Conservation (phyloP, 2,113 vertebrate species). For the Ammodytes dubius region DNA sequence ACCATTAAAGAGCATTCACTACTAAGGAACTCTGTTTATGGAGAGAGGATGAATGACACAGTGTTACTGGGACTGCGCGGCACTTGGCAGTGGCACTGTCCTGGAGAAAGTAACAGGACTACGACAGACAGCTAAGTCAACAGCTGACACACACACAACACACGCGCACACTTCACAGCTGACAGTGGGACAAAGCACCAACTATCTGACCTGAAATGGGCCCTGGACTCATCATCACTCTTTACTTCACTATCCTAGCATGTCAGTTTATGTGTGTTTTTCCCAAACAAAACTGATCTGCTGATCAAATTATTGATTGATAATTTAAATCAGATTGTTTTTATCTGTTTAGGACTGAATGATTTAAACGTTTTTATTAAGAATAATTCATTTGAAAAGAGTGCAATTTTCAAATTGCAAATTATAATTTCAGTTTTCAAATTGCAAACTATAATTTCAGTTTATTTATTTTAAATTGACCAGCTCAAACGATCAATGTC, state of each 20-base stretch:
- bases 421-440: not conserved
- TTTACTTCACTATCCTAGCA: conserved; percentile 9
- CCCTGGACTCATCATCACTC: conserved; percentile 23
- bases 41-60: conserved; percentile 27
- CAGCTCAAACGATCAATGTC: too few relatives aligned
- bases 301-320: not conserved
- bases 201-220: conserved; percentile 60
- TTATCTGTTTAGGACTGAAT: not conserved
- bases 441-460: not conserved
- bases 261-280: conserved; percentile 2
- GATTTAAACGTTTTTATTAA: not conserved
- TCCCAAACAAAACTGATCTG: not conserved
- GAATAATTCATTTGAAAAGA: not conserved
- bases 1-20: not conserved
- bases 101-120: conserved; percentile 77
- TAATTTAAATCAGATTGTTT: too few relatives aligned
- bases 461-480: not conserved
- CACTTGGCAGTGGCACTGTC: conserved; percentile 70
- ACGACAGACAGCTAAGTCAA: conserved; percentile 77
- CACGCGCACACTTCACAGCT: conserved; percentile 64
- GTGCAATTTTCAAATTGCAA: not conserved
- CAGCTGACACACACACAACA: conserved; percentile 66
- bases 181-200: conserved; percentile 65
- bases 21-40: not conserved
- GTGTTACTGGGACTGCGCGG: conserved; percentile 51